Evolutionary conservation across 2,888 invertebrate genomes (phyloP), one percentile per base, ranked within the genome.

Genomic region (Drosophila picticornis): DNA sequence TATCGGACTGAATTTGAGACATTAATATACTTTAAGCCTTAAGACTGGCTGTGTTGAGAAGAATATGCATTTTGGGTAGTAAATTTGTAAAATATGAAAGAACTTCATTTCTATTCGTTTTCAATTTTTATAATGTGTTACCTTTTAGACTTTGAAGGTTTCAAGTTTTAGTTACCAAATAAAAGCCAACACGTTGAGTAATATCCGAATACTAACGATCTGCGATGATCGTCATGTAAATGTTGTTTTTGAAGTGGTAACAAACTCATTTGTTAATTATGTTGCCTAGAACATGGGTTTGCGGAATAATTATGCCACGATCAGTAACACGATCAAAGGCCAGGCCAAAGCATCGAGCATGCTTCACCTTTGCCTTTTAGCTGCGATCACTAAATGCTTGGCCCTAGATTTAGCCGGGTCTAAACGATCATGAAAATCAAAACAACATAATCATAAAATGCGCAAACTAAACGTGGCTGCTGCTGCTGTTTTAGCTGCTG

Each of bases 211-310:
- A 13, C 34, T 6, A 32, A 25, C 52, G n/a, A 31, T 76, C 40
- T 22, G 19, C 11, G 6, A 25, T 13, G 57, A 63, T 63, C 53
- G 51, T 22, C n/a, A 46, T 75, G 32, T 48, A 40, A 51, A 65
- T 72, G 81, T 51, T 77, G 67, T 72, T 70, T 64, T 80, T 74
- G 80, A 90, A 89, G 90, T 84, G 90, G 85, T 82, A 90, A 91
- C 88, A 91, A 90, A 92, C 87, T 92, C 91, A 91, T 89, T 91
- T 92, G 91, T 92, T 92, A 92, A 92, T 92, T 92, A 92, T 91
- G 90, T 92, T 92, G 85, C 84, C 80, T 75, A 81, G 81, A 82
- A 85, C 86, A 85, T 58, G 80, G 60, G 58, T 67, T 67, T 72
- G 67, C 50, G 75, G 72, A 75, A 86, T 85, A 88, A 85, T 90